A percentile compares a stretch with the other conserved stretches of the same genome.
phyloP scores from a whole-genome alignment of 1,140 invertebrate genomes.

The Pomacea maculata region DNA sequence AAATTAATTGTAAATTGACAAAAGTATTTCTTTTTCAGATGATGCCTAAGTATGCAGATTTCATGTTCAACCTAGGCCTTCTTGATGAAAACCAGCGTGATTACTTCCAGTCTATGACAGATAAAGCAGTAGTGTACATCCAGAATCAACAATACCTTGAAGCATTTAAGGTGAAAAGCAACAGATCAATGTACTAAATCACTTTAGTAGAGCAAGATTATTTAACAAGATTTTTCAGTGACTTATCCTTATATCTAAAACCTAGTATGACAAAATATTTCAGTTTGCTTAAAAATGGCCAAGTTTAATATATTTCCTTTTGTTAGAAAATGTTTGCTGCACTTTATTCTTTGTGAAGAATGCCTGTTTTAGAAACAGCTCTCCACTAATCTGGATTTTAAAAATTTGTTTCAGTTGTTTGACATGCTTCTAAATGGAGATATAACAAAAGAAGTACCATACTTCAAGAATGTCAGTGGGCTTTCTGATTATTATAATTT shows the following conservation, averaged over 20 bases:
- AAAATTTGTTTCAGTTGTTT: constrained; percentile 69
- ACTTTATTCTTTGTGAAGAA: no score
- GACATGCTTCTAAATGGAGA: constrained; percentile 79
- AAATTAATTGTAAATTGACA: no score
- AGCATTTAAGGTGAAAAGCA: constrained; percentile 47
- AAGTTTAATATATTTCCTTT: no score
- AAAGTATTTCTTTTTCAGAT: constrained; percentile 64
- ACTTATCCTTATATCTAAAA: background rate
- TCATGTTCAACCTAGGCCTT: constrained; percentile 83
- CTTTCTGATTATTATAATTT: constrained; percentile 84
- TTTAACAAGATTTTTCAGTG: background rate
- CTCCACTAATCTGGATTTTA: no score
- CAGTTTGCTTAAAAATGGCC: background rate
- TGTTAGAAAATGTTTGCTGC: no score
- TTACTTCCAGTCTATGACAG: constrained; percentile 73
- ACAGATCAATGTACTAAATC: background rate
- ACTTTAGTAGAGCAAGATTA: background rate
- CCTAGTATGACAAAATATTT: background rate
- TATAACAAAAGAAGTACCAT: constrained; percentile 71
- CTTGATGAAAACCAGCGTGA: constrained; percentile 72
- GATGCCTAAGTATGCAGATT: constrained; percentile 77
- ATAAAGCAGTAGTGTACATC: constrained; percentile 71
- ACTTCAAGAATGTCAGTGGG: constrained; percentile 82
- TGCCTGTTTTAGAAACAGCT: no score
- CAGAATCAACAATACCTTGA: constrained; percentile 69